phyloP scores from a whole-genome alignment of 2,888 invertebrate genomes.

The Mythimna lalbum region DNA sequence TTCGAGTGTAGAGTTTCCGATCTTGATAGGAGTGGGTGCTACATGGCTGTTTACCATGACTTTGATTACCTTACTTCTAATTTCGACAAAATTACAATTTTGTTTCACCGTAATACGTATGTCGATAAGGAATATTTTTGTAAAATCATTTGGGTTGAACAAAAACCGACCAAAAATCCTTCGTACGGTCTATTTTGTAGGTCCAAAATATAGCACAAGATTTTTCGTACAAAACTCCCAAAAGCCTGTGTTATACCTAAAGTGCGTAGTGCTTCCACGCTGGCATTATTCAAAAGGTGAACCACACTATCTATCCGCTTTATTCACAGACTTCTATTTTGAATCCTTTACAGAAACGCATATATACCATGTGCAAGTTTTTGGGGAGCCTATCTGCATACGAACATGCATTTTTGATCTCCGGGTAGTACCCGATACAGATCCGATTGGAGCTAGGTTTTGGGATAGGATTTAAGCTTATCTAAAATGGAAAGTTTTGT shows the following conservation, averaged over 20 bases:
- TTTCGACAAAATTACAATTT: too few relatives aligned
- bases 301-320: constrained; percentile 41
- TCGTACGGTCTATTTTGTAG: background rate
- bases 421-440: constrained; percentile 22
- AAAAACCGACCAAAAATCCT: background rate
- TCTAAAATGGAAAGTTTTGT: constrained; percentile 21
- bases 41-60: too few relatives aligned
- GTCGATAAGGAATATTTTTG: background rate
- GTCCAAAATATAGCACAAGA: background rate
- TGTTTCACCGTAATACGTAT: too few relatives aligned
- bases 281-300: constrained; percentile 39
- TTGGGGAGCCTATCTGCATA: constrained; percentile 28
- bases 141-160: background rate
- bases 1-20: too few relatives aligned
- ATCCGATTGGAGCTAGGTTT: constrained; percentile 10
- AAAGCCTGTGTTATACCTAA: background rate
- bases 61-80: too few relatives aligned
- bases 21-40: too few relatives aligned
- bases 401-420: constrained; percentile 48
- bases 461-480: constrained; percentile 14
- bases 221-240: constrained; percentile 16
- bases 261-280: constrained; percentile 27
- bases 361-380: constrained; percentile 20
- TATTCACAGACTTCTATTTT: constrained; percentile 51
- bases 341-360: constrained; percentile 29